These are phyloP conservation scores for Chrysoperla carnea DNA, from an alignment of 1,140 invertebrate genomes.

Conservation along the genomic window DNA sequence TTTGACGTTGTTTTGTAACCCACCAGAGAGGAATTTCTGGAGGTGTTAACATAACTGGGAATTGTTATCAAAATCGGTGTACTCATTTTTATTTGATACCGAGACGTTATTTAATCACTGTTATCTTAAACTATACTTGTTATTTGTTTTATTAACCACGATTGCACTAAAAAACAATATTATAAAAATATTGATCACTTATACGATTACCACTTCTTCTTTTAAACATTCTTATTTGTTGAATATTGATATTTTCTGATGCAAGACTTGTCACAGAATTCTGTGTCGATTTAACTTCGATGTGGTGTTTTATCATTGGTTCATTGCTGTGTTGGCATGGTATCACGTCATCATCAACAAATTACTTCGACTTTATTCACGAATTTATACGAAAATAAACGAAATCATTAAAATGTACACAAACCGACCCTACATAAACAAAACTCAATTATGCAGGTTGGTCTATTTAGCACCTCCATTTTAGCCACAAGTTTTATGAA, in stretches of 20 bases:
- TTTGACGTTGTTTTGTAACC: constrained; percentile 27
- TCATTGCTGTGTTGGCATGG: too few relatives aligned
- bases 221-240: neutral
- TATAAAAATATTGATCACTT: neutral
- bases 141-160: neutral
- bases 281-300: too few relatives aligned
- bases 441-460: too few relatives aligned
- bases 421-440: too few relatives aligned
- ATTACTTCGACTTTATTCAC: too few relatives aligned
- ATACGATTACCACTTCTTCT: neutral
- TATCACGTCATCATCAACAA: too few relatives aligned
- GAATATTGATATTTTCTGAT: neutral
- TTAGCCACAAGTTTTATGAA: too few relatives aligned
- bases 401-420: too few relatives aligned
- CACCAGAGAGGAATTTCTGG: constrained; percentile 23
- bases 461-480: too few relatives aligned
- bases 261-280: neutral
- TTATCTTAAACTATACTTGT: neutral
- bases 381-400: too few relatives aligned
- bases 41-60: constrained; percentile 21
- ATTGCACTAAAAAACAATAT: neutral
- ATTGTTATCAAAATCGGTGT: constrained; percentile 30
- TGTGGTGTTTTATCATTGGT: too few relatives aligned
- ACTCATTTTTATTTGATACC: constrained; percentile 17
- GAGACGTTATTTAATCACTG: neutral